Base-by-base conservation (phyloP, 2,113 vertebrate genomes). In the Oxyruncus cristatus region DNA sequence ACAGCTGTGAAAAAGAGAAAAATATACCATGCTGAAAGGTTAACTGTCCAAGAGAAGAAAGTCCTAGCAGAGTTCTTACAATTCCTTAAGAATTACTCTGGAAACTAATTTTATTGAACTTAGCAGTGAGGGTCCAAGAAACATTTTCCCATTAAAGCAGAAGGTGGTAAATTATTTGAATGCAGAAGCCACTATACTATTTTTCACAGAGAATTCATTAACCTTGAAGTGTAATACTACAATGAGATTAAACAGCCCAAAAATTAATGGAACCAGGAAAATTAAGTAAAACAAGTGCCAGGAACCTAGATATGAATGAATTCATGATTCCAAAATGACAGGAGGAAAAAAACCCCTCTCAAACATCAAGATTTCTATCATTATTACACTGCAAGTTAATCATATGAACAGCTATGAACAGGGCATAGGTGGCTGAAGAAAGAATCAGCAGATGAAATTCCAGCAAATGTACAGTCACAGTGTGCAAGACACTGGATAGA, bases 61-160 rank as follows among this genome's bases (percentile, higher is more conserved):
- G n/a, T n/a, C 61, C 42, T 42, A 42, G 15, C 11, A 81, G 28
- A 67, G 35, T 62, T 94, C 84, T 78, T 74, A 55, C 3, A 78
- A 78, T 61, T 87, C 77, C 33, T 92, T 61, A 19, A 88, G 70
- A 85, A 90, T 61, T 72, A 79, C 41, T 72, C 52, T n/a, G n/a
- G 61, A 71, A 92, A 84, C 32, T 82, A 61, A 67, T 78, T 63
- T 91, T 91, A 89, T 39, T 94, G 66, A 93, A 87, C 77, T 85
- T 89, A 83, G 30, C 0, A 0, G 50, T 67, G 50, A 92, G 50
- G 39, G 35, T 74, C 59, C 55, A 62, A 91, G 52, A 86, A 94
- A 77, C 37, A 91, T 91, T 70, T 79, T 73, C 72, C 32, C n/a
- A 76, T 76, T 75, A 88, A 92, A 59, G 39, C 50, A 89, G 65